A percentile compares a stretch with the other conserved stretches of the same genome.
Evolutionary conservation across 1,140 invertebrate genomes (phyloP).

Genomic region (Lasioglossum albipes): DNA sequence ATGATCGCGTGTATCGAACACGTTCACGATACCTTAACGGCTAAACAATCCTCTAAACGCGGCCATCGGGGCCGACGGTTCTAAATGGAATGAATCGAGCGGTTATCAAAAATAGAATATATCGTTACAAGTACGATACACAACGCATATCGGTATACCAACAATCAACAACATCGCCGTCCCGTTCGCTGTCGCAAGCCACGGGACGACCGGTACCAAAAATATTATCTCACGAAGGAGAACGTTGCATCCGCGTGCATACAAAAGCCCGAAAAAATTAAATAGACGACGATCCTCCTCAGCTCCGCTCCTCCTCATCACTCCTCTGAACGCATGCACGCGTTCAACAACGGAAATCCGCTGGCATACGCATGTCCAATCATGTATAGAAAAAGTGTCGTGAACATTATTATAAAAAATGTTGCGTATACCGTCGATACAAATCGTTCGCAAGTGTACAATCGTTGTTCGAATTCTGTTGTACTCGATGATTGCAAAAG

Average conservation of each 20-base stretch:
- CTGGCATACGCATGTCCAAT: conserved; percentile 39
- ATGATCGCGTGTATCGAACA: not conserved
- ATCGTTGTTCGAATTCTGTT: too few relatives aligned
- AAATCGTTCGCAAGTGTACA: too few relatives aligned
- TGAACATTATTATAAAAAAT: too few relatives aligned
- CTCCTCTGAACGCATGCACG: too few relatives aligned
- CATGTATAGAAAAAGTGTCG: conserved; percentile 54
- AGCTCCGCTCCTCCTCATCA: not conserved
- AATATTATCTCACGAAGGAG: conserved; percentile 31
- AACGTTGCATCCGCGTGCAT: not conserved
- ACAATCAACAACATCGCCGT: conserved; percentile 38
- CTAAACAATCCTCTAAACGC: conserved; percentile 39
- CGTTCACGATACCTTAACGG: conserved; percentile 15
- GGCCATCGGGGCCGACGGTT: not conserved
- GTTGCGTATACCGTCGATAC: too few relatives aligned
- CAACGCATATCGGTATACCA: conserved; percentile 35
- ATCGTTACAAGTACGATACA: conserved; percentile 37
- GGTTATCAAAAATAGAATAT: conserved; percentile 53
- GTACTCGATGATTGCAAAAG: too few relatives aligned
- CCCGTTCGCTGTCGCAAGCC: not conserved
- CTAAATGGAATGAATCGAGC: conserved; percentile 40
- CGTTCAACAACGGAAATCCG: not conserved
- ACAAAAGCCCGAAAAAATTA: conserved; percentile 18
- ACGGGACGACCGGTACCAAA: conserved; percentile 25
- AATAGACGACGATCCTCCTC: conserved; percentile 30